Conservation (phyloP, 1,140 invertebrate species). For the Drosophila subpulchrella region DNA sequence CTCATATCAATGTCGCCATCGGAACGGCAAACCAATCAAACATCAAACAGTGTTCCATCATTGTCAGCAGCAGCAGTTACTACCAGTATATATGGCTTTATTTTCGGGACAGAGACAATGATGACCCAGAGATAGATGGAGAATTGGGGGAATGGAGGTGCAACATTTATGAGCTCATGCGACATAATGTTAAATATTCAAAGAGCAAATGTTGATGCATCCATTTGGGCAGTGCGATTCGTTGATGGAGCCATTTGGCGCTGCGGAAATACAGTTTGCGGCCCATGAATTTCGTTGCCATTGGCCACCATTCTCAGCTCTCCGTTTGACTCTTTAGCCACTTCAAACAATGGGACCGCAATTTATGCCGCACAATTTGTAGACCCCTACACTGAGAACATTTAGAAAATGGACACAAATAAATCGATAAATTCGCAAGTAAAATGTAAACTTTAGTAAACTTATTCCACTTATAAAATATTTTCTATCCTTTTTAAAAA, state of each 20-base stretch:
- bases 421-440: neutral
- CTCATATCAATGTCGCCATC: slow-evolving; percentile 58
- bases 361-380: slow-evolving; percentile 70
- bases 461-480: too few species aligned
- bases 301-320: slow-evolving; percentile 12
- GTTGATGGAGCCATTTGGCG: slow-evolving; percentile 18
- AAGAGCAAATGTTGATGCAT: slow-evolving; percentile 35
- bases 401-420: neutral
- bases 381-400: slow-evolving; percentile 6
- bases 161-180: slow-evolving; percentile 52
- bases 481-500: neutral
- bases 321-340: slow-evolving; percentile 14
- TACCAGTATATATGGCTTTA: slow-evolving; percentile 15
- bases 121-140: slow-evolving; percentile 6
- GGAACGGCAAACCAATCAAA: slow-evolving; percentile 67
- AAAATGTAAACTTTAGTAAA: too few species aligned
- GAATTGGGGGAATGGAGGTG: slow-evolving; percentile 16
- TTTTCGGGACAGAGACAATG: slow-evolving; percentile 7
- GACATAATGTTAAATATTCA: slow-evolving; percentile 61
- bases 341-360: slow-evolving; percentile 57
- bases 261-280: slow-evolving; percentile 56
- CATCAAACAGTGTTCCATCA: slow-evolving; percentile 68
- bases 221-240: slow-evolving; percentile 13
- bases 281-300: slow-evolving; percentile 53
- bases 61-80: slow-evolving; percentile 58